These are phyloP conservation scores for Arge pagana DNA, from an alignment of 2,888 invertebrate genomes.

Conservation along the genomic window DNA sequence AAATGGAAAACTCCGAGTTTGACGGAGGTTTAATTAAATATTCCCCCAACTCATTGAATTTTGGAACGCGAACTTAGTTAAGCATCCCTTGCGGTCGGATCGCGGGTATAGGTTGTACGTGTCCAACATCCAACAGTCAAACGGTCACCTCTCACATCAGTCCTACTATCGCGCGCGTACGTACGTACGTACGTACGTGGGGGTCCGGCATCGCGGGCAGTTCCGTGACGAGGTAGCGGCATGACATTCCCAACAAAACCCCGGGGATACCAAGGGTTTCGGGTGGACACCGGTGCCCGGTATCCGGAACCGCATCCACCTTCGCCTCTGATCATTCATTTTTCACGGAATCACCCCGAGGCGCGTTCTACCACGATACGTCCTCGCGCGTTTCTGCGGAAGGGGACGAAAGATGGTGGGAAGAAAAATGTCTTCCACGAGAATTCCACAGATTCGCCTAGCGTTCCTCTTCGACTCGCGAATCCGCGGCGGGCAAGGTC, in stretches of 20 bases:
- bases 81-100: slow-evolving; percentile 19
- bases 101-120: slow-evolving; percentile 13
- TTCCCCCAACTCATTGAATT: slow-evolving; percentile 19
- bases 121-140: slow-evolving; percentile 19
- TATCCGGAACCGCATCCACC: no score
- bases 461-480: no score
- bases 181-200: slow-evolving; percentile 6
- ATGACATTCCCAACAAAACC: slow-evolving; percentile 20
- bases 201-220: slow-evolving; percentile 16
- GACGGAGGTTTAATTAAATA: slow-evolving; percentile 21
- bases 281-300: slow-evolving; percentile 16
- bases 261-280: slow-evolving; percentile 23
- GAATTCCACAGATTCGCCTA: no score
- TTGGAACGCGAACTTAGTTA: slow-evolving; percentile 20
- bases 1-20: slow-evolving; percentile 12
- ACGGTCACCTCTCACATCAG: slow-evolving; percentile 10
- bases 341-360: no score
- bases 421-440: no score
- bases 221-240: slow-evolving; percentile 21
- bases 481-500: no score
- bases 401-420: no score
- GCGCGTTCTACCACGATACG: no score
- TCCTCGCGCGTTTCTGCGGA: no score
- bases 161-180: background rate
- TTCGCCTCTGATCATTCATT: no score